Evolutionary conservation across 2,113 vertebrate genomes (phyloP).

Genomic region (Entosphenus tridentatus): DNA sequence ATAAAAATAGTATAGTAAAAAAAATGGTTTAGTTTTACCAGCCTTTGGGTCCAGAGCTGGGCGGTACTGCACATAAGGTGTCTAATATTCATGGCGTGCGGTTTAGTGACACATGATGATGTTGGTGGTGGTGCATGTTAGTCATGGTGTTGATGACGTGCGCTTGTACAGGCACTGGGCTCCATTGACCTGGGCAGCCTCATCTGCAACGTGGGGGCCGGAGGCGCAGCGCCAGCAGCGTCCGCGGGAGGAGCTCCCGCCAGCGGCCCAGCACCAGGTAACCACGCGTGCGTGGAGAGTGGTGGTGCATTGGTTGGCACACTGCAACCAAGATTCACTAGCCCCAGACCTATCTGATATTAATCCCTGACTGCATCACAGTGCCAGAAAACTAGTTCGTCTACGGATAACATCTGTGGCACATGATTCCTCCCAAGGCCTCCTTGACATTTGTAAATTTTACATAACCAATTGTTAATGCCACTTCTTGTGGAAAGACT

Average conservation of each 20-base stretch:
- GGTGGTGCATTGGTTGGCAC: background rate
- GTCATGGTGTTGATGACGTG: background rate
- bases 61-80: slow-evolving; percentile 7
- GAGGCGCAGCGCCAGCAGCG: slow-evolving; percentile 35
- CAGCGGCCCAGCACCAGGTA: slow-evolving; percentile 19
- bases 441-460: no score
- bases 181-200: slow-evolving; percentile 65
- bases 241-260: slow-evolving; percentile 23
- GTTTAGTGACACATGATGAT: background rate
- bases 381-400: no score
- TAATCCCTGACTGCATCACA: background rate
- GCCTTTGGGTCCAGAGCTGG: background rate
- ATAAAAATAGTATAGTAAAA: background rate
- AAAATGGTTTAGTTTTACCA: background rate
- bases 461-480: no score
- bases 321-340: background rate
- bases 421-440: no score
- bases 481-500: no score
- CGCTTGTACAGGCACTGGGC: slow-evolving; percentile 36
- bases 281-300: background rate
- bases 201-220: slow-evolving; percentile 75
- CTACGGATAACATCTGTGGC: no score
- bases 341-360: background rate
- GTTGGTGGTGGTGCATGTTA: background rate
- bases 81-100: background rate